A percentile compares a stretch with the other conserved stretches of the same genome.
Conservation (phyloP, 2,888 invertebrate genomes). For the Girardia tigrina region DNA sequence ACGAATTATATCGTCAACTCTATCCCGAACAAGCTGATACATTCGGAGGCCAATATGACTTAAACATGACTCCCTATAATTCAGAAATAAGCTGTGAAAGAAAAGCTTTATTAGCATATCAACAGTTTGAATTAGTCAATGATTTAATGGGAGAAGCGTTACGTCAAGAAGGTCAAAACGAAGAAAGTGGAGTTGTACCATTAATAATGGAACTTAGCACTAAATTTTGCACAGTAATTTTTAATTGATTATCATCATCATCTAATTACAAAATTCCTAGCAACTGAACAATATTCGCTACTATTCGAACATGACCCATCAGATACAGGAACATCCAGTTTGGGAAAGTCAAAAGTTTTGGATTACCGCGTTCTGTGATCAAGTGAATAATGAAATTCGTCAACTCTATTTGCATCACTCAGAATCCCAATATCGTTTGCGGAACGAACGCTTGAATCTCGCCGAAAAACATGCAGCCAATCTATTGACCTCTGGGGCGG, state of each 20-base stretch:
- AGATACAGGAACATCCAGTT: slow-evolving; percentile 35
- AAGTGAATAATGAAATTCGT: slow-evolving; percentile 34
- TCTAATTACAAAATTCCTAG: neutral
- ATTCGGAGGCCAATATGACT: neutral
- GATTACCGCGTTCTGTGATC: slow-evolving; percentile 34
- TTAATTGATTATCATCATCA: neutral
- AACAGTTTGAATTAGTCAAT: slow-evolving; percentile 37
- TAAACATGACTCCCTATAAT: neutral
- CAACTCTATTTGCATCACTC: slow-evolving; percentile 33
- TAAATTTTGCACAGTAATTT: slow-evolving; percentile 32
- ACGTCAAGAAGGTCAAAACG: slow-evolving; percentile 30
- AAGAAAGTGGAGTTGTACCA: slow-evolving; percentile 35
- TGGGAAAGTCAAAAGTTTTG: slow-evolving; percentile 34
- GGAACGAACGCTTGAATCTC: neutral
- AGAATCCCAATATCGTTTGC: slow-evolving; percentile 15
- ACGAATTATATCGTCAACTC: slow-evolving; percentile 32
- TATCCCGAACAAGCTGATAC: slow-evolving; percentile 24
- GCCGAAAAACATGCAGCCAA: neutral
- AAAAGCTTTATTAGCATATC: slow-evolving; percentile 28
- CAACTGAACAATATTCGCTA: slow-evolving; percentile 33
- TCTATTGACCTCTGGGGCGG: neutral
- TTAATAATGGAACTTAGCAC: slow-evolving; percentile 34
- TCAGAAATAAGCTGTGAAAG: neutral
- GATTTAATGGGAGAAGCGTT: slow-evolving; percentile 36
- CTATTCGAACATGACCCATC: slow-evolving; percentile 33